Evolutionary conservation across 2,113 vertebrate species (phyloP).

Genomic region (Antigone vipio): DNA sequence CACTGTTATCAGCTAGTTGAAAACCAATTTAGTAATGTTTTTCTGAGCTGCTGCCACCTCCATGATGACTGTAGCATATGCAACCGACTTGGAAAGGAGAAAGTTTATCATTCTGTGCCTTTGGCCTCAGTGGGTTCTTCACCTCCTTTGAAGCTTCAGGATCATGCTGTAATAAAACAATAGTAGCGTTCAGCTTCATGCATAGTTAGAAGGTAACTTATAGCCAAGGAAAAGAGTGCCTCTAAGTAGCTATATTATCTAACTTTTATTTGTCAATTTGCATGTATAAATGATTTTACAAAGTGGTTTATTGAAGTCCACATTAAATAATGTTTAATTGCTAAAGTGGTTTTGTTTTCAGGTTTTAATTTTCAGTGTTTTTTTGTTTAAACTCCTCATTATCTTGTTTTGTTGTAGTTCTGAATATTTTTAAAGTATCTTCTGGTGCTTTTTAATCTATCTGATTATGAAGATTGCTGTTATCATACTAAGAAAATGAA

Average conservation of each 20-base stretch:
- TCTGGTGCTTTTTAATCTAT: not conserved
- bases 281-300: not conserved
- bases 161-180: not conserved
- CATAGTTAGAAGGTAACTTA: not conserved
- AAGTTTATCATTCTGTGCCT: not conserved
- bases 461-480: not conserved
- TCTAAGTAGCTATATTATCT: not conserved
- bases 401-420: not conserved
- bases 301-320: not conserved
- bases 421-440: not conserved
- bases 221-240: not conserved
- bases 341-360: not conserved
- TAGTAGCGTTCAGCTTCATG: not conserved
- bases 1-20: not conserved
- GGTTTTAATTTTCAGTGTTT: not conserved
- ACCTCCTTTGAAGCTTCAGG: not conserved
- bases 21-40: not conserved
- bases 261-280: not conserved
- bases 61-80: not conserved
- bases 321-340: not conserved
- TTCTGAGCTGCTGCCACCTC: not conserved
- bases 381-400: not conserved
- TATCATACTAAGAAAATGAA: not conserved
- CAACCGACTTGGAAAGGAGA: not conserved
- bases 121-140: not conserved